phyloP scores from a whole-genome alignment of 2,888 invertebrate genomes.

The Reticulitermes lucifugus region DNA sequence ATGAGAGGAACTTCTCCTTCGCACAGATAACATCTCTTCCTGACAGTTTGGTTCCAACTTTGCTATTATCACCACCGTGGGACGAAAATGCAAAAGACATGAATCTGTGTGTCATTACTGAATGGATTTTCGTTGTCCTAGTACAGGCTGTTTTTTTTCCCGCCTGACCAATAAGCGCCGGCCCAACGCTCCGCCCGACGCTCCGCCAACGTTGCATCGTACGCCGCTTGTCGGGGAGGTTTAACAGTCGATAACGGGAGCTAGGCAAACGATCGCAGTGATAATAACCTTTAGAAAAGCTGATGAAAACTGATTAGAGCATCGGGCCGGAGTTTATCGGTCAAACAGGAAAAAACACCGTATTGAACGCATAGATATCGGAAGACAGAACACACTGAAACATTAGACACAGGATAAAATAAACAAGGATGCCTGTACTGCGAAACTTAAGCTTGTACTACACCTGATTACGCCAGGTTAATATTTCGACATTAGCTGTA shows the following conservation, averaged over 20 bases:
- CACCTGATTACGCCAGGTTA: no score
- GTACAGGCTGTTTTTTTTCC: not conserved
- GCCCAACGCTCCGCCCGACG: no score
- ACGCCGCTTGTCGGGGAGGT: no score
- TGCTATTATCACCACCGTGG: not conserved
- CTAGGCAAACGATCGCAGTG: no score
- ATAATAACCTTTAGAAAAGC: no score
- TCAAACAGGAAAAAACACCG: not conserved
- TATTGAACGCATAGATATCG: not conserved
- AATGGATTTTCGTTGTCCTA: not conserved
- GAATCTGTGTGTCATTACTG: not conserved
- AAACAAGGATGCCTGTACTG: not conserved
- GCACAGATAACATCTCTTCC: slow-evolving; percentile 16
- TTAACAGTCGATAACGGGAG: no score
- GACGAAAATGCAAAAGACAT: not conserved
- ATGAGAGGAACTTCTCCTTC: slow-evolving; percentile 7
- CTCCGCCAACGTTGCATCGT: no score
- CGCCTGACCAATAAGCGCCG: no score
- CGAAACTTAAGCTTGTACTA: no score
- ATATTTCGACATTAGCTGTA: no score
- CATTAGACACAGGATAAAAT: not conserved
- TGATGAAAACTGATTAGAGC: no score
- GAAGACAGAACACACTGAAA: not conserved
- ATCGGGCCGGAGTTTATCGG: no score
- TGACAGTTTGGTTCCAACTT: not conserved